Evolutionary conservation across 2,113 vertebrate genomes (phyloP).

Genomic region (Paramisgurnus dabryanus): DNA sequence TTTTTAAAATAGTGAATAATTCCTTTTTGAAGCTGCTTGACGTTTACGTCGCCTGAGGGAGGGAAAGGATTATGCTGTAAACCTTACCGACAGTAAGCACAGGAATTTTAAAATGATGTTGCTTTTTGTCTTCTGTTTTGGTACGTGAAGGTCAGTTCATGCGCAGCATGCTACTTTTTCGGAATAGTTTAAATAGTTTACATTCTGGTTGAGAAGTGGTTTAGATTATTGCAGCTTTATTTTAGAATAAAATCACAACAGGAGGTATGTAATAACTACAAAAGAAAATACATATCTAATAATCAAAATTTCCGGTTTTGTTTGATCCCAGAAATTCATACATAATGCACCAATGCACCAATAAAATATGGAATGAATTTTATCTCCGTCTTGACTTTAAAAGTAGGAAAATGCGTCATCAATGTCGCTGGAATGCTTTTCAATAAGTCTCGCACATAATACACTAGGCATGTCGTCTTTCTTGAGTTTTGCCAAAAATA

Average conservation of each 20-base stretch:
- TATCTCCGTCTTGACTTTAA: constrained; percentile 39
- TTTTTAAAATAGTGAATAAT: not conserved
- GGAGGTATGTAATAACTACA: not conserved
- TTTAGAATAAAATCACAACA: not conserved
- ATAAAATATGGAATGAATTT: constrained; percentile 45
- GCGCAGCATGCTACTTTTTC: not conserved
- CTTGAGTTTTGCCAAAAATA: constrained; percentile 21
- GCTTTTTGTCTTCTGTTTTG: not conserved
- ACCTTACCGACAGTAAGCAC: not conserved
- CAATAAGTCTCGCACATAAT: constrained; percentile 28
- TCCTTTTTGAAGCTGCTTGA: not conserved
- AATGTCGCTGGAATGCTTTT: constrained; percentile 48
- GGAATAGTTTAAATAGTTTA: constrained; percentile 46
- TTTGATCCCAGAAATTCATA: not conserved
- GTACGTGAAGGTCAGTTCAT: constrained; percentile 22
- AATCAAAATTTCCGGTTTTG: not conserved
- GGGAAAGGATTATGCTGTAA: not conserved
- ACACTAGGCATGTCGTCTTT: not conserved
- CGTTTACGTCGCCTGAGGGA: not conserved
- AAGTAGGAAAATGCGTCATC: constrained; percentile 41
- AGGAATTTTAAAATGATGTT: not conserved
- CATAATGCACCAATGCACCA: not conserved
- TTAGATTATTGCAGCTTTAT: not conserved
- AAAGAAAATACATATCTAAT: not conserved
- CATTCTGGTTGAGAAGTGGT: constrained; percentile 22